These are phyloP conservation scores for Loris lydekkerianus DNA, from an alignment of 2,797 vertebrate genomes.

Conservation along the genomic window DNA sequence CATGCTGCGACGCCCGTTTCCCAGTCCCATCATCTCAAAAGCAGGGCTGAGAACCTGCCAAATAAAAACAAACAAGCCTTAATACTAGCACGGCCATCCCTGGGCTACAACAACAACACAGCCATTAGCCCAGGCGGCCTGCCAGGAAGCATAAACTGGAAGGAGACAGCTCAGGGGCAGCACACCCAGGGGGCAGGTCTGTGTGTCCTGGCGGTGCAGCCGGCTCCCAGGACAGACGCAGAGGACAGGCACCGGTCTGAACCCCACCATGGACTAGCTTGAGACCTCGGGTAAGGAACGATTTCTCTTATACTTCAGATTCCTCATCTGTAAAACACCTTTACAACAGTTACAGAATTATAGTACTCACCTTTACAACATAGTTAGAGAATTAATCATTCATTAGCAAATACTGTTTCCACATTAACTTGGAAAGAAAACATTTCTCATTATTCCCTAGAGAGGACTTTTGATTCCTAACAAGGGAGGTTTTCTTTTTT, in stretches of 20 bases:
- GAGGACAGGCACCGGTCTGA: rapidly evolving
- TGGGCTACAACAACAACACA: rapidly evolving
- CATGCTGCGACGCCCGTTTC: conserved; percentile 93
- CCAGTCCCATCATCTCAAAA: conserved; percentile 92
- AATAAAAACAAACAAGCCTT: not conserved
- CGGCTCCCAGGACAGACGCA: rapidly evolving
- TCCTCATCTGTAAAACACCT: not conserved
- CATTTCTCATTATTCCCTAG: not conserved
- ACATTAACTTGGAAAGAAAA: not conserved
- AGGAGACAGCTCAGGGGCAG: rapidly evolving
- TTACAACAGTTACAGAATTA: not conserved
- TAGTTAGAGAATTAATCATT: not conserved
- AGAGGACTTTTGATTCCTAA: not conserved
- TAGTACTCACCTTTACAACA: not conserved
- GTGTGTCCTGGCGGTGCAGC: rapidly evolving
- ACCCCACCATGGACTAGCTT: not conserved
- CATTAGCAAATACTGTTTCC: not conserved
- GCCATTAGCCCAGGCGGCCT: rapidly evolving
- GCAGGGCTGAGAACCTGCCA: not conserved
- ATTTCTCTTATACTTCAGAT: rapidly evolving
- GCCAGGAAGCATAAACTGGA: rapidly evolving
- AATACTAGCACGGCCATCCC: rapidly evolving
- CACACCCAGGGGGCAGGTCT: rapidly evolving
- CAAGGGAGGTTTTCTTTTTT: not conserved
- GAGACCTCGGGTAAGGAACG: not conserved